Evolutionary conservation across 2,888 invertebrate genomes (phyloP), one percentile per base, ranked within the genome.

Genomic region (Tethea ocularis): DNA sequence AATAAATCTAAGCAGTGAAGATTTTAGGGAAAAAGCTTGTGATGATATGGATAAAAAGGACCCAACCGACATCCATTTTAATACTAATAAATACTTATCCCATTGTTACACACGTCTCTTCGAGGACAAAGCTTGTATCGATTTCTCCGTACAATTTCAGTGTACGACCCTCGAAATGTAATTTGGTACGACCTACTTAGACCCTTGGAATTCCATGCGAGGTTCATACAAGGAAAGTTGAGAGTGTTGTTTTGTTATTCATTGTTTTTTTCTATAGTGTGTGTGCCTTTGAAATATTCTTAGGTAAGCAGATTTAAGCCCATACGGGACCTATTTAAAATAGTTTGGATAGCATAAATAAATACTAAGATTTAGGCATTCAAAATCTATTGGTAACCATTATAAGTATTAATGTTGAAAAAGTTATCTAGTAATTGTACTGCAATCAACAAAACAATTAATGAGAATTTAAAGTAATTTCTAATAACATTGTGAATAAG

Each of bases 111-210:
- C 15, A n/a, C 17, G n/a, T 46, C n/a, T 46, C 20, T 5, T n/a
- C 46, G 20, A 46, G 46, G 20, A 46, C 46, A 46, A 46, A n/a
- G 20, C 46, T 46, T 46, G 46, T 46, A 46, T 46, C 15, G 46
- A 46, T 46, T 46, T 46, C 20, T 7, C 46, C 46, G 20, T 20
- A 46, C 20, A 10, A 46, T 20, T 46, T 46, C 46, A 20, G 46
- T 41, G 41, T 20, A 52, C 23, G 26, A 26, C 23, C 52, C n/a
- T 24, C 26, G n/a, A 24, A 52, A 52, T 52, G 52, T 52, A n/a
- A 52, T 46, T 46, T 6, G 22, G 33, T 33, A 22, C 33, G 54
- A 33, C 33, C 54, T 54, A 54, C 54, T 54, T 33, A 54, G 26
- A 24, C 54, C n/a, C 33, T 22, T 54, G 33, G 20, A 20, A 54